Evolutionary conservation across 2,888 invertebrate genomes (phyloP).

Genomic region (Drosophila seclusa): DNA sequence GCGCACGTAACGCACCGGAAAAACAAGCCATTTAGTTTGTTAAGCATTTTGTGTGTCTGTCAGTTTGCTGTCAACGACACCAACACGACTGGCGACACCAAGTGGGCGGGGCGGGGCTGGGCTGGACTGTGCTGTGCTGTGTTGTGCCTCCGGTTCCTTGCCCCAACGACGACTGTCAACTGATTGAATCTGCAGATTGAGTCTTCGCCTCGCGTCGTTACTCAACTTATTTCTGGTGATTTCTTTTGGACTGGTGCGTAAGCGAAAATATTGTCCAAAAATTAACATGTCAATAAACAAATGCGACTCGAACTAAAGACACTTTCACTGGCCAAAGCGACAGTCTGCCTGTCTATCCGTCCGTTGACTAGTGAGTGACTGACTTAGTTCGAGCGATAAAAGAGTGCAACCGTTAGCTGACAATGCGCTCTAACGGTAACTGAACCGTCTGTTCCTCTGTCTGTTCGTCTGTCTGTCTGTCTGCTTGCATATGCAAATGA

Average conservation of each 20-base stretch:
- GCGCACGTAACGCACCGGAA: slow-evolving; percentile 72
- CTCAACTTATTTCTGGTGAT: slow-evolving; percentile 37
- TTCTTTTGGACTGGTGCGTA: slow-evolving; percentile 31
- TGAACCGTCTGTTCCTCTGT: not conserved
- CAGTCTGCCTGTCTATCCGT: not conserved
- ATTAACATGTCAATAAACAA: slow-evolving; percentile 65
- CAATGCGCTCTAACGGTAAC: slow-evolving; percentile 70
- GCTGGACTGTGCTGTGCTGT: not conserved
- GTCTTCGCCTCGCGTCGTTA: slow-evolving; percentile 45
- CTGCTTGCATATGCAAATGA: slow-evolving; percentile 56
- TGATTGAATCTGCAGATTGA: slow-evolving; percentile 48
- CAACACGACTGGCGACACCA: slow-evolving; percentile 38
- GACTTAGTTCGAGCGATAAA: slow-evolving; percentile 20
- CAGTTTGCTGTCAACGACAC: slow-evolving; percentile 69
- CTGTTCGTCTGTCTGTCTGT: not conserved
- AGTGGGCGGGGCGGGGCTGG: slow-evolving; percentile 26
- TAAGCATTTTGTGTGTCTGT: slow-evolving; percentile 60
- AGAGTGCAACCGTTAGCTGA: slow-evolving; percentile 58
- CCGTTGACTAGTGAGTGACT: slow-evolving; percentile 1
- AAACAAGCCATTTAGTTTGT: slow-evolving; percentile 77
- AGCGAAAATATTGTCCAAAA: slow-evolving; percentile 58
- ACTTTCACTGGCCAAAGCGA: slow-evolving; percentile 59
- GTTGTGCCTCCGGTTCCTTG: slow-evolving; percentile 40
- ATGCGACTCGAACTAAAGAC: slow-evolving; percentile 23
- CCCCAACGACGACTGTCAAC: slow-evolving; percentile 37